Conservation (phyloP, 2,113 vertebrate species). For the Garra rufa region DNA sequence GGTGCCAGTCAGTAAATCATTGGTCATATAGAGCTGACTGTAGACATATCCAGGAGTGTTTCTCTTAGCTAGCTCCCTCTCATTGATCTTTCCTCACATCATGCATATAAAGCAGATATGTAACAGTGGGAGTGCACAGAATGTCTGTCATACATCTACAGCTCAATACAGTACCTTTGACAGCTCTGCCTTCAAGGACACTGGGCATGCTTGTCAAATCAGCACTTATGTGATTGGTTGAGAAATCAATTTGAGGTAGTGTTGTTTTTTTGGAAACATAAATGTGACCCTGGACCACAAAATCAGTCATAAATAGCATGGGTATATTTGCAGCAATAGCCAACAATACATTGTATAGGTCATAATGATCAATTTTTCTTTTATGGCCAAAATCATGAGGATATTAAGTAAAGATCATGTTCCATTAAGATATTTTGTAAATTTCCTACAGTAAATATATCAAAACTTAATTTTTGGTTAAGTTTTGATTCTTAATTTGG, state of each 20-base stretch:
- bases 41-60: neutral
- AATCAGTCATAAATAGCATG: too few relatives aligned
- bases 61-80: neutral
- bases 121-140: neutral
- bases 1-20: neutral
- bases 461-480: too few relatives aligned
- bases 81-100: neutral
- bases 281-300: too few relatives aligned
- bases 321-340: too few relatives aligned
- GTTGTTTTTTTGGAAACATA: neutral
- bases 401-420: too few relatives aligned
- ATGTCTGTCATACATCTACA: neutral
- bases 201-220: neutral
- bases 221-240: neutral
- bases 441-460: too few relatives aligned
- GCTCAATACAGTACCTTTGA: neutral
- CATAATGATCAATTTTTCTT: too few relatives aligned
- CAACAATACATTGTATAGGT: too few relatives aligned
- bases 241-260: neutral
- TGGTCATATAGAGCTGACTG: slow-evolving; percentile 1
- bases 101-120: neutral
- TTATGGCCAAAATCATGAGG: too few relatives aligned
- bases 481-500: too few relatives aligned
- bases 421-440: too few relatives aligned
- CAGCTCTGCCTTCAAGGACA: neutral